Conservation (phyloP, 1,140 invertebrate genomes). For the Drosophila persimilis region DNA sequence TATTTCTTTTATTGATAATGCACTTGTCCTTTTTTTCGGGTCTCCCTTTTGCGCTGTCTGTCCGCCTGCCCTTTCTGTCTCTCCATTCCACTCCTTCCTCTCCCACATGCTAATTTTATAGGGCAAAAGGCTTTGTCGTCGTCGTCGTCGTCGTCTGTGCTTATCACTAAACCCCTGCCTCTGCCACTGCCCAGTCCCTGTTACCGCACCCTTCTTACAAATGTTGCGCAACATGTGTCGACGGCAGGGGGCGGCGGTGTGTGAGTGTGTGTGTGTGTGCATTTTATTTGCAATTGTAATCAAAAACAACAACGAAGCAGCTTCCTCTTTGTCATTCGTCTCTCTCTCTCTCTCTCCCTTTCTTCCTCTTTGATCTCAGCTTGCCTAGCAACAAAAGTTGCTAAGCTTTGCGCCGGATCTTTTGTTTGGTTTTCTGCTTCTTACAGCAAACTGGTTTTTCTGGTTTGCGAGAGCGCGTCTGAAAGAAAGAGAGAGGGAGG, state of each 20-base stretch:
- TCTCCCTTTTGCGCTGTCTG: slow-evolving; percentile 32
- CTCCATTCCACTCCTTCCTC: slow-evolving; percentile 9
- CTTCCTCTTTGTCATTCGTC: slow-evolving; percentile 51
- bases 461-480: slow-evolving; percentile 34
- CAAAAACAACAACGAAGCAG: slow-evolving; percentile 35
- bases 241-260: not conserved
- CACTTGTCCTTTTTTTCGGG: slow-evolving; percentile 39
- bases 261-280: slow-evolving; percentile 39
- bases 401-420: slow-evolving; percentile 9
- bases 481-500: not conserved
- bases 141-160: slow-evolving; percentile 5
- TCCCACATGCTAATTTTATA: slow-evolving; percentile 60
- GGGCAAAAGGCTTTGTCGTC: slow-evolving; percentile 39
- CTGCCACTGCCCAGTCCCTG: slow-evolving; percentile 8
- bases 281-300: slow-evolving; percentile 78
- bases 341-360: slow-evolving; percentile 17
- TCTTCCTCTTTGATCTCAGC: slow-evolving; percentile 68
- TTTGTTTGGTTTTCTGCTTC: slow-evolving; percentile 52
- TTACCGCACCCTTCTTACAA: slow-evolving; percentile 18
- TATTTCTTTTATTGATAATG: slow-evolving; percentile 19
- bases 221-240: slow-evolving; percentile 69
- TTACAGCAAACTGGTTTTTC: slow-evolving; percentile 66
- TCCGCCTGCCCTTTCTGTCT: slow-evolving; percentile 16
- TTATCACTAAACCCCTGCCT: slow-evolving; percentile 11
- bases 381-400: slow-evolving; percentile 74